Conservation (phyloP, 1,140 invertebrate species). For the Lasaia peninsularis region DNA sequence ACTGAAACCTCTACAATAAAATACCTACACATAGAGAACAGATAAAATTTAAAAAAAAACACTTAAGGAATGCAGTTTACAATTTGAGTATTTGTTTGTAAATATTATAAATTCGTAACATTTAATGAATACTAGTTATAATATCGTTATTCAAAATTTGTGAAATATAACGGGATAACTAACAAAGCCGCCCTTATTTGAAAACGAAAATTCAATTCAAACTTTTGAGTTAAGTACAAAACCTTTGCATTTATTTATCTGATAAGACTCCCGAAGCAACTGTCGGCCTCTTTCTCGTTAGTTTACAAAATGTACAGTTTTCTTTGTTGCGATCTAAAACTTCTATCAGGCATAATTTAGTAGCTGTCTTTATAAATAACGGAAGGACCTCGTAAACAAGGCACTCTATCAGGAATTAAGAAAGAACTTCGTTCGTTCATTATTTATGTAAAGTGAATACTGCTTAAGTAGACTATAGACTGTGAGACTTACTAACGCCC, state of each 20-base stretch:
- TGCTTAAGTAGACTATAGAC: background rate
- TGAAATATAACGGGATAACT: background rate
- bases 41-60: too few species aligned
- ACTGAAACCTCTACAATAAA: too few species aligned
- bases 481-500: background rate
- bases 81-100: too few species aligned
- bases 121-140: too few species aligned
- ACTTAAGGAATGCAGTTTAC: too few species aligned
- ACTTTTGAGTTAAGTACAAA: background rate
- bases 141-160: too few species aligned
- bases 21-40: too few species aligned
- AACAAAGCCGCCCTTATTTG: background rate
- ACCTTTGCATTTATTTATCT: constrained; percentile 6
- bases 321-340: constrained; percentile 6
- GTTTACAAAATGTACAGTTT: background rate
- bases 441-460: background rate
- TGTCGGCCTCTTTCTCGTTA: background rate
- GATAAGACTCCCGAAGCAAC: background rate
- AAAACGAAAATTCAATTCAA: background rate
- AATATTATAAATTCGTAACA: too few species aligned
- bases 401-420: background rate
- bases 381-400: background rate
- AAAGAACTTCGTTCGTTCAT: background rate
- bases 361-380: constrained; percentile 5
- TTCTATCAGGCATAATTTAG: background rate